A percentile compares a stretch with the other conserved stretches of the same genome.
These are phyloP conservation scores for Pristionchus entomophagus DNA, from an alignment of 2,888 invertebrate genomes.

Conservation along the genomic window DNA sequence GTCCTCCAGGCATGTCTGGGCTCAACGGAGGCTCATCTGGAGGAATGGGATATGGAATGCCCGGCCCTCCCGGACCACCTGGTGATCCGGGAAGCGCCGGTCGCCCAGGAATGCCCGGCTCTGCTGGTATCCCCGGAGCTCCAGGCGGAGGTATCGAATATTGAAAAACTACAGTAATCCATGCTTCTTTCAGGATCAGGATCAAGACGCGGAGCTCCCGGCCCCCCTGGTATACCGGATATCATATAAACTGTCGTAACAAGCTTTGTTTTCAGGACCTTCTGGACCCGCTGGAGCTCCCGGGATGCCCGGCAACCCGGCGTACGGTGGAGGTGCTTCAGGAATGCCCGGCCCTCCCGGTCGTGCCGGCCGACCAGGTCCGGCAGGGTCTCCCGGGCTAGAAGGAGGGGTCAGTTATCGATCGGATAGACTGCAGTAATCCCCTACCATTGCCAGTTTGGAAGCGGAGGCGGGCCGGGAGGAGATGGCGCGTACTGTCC, in stretches of 20 bases:
- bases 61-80: not conserved
- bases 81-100: not conserved
- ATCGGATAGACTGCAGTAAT: not conserved
- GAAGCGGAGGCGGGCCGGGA: not conserved
- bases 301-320: not conserved
- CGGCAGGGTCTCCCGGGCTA: not conserved
- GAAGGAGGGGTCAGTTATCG: not conserved
- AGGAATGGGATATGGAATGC: not conserved
- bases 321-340: not conserved
- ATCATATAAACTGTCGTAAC: not conserved
- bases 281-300: not conserved
- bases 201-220: not conserved
- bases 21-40: not conserved
- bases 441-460: not conserved
- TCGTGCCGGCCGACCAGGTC: not conserved
- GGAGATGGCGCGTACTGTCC: slow-evolving; percentile 27
- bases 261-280: not conserved
- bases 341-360: slow-evolving; percentile 1
- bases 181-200: not conserved
- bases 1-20: not conserved
- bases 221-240: not conserved
- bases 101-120: not conserved
- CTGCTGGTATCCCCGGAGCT: not conserved
- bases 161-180: not conserved
- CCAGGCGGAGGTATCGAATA: not conserved